A percentile compares a stretch with the other conserved stretches of the same genome.
phyloP scores from a whole-genome alignment of 2,113 vertebrate species.

The Myotis yumanensis region DNA sequence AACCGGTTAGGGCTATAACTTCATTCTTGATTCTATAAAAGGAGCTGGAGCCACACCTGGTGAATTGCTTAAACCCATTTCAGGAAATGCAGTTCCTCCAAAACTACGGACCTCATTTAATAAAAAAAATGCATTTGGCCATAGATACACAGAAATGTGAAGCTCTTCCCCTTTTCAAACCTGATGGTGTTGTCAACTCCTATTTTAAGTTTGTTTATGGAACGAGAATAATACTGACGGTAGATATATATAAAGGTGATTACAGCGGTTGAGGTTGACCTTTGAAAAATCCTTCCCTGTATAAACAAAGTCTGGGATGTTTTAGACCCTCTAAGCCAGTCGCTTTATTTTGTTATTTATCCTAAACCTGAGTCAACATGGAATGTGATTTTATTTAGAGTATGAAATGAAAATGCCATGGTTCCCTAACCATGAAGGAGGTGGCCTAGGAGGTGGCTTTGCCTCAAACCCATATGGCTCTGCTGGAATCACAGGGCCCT shows the following conservation, averaged over 20 bases:
- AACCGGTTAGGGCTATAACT: neutral
- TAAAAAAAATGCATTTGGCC: slow-evolving; percentile 42
- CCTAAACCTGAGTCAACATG: slow-evolving; percentile 67
- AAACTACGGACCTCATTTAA: slow-evolving; percentile 26
- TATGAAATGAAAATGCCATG: slow-evolving; percentile 48
- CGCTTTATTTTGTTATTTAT: slow-evolving; percentile 71
- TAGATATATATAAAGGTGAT: slow-evolving; percentile 79
- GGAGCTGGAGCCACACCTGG: neutral
- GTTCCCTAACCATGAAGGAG: neutral
- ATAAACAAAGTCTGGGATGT: slow-evolving; percentile 80
- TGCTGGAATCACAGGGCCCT: neutral
- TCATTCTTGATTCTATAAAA: slow-evolving; percentile 15
- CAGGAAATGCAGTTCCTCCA: slow-evolving; percentile 27
- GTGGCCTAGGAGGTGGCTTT: neutral
- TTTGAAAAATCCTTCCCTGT: slow-evolving; percentile 75
- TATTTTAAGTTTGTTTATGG: slow-evolving; percentile 83
- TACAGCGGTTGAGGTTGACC: slow-evolving; percentile 70
- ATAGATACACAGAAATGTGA: slow-evolving; percentile 59
- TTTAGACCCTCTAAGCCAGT: slow-evolving; percentile 73
- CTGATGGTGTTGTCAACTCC: slow-evolving; percentile 74
- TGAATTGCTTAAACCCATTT: neutral
- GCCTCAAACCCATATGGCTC: neutral
- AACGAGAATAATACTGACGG: slow-evolving; percentile 76
- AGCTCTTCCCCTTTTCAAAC: slow-evolving; percentile 67
- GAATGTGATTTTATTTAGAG: slow-evolving; percentile 59